Evolutionary conservation across 35 echinoderm and acorn worm genomes (phyloP).

Genomic region (Chiridota heheva): DNA sequence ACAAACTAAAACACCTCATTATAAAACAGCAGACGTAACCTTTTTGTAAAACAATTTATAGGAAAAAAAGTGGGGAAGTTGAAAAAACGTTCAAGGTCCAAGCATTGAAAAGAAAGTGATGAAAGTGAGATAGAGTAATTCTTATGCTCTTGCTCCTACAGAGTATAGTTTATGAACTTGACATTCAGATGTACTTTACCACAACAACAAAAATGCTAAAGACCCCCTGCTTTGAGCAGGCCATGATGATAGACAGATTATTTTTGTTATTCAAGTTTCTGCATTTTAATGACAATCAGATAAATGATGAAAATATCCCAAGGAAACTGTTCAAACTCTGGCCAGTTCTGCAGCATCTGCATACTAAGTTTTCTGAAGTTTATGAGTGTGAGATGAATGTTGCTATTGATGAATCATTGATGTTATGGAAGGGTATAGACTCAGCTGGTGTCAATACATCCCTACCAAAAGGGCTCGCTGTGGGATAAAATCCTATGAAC

Average conservation of each 20-base stretch:
- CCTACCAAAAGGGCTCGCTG: constrained; percentile 7
- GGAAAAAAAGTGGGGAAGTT: background rate
- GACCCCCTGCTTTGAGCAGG: background rate
- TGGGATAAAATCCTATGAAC: constrained; percentile 13
- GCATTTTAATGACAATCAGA: constrained; percentile 18
- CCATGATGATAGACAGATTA: background rate
- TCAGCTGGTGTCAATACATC: background rate
- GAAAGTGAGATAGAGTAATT: constrained; percentile 19
- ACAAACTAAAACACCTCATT: constrained; percentile 11
- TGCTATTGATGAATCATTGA: constrained; percentile 33
- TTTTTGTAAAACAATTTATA: constrained; percentile 3
- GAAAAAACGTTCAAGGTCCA: constrained; percentile 1
- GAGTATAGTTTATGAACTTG: background rate
- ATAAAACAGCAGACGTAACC: constrained; percentile 1
- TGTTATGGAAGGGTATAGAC: constrained; percentile 42
- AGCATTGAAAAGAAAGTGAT: background rate
- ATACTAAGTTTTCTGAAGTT: background rate
- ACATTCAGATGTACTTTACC: constrained; percentile 25
- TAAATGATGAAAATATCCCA: background rate
- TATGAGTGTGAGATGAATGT: background rate
- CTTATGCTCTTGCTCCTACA: background rate
- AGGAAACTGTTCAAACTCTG: background rate
- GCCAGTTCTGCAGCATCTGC: background rate
- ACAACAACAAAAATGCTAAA: background rate
- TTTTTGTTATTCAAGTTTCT: constrained; percentile 9